Evolutionary conservation across 2,113 vertebrate genomes (phyloP), one percentile per base, ranked within the genome.

Genomic region (Mellivora capensis): DNA sequence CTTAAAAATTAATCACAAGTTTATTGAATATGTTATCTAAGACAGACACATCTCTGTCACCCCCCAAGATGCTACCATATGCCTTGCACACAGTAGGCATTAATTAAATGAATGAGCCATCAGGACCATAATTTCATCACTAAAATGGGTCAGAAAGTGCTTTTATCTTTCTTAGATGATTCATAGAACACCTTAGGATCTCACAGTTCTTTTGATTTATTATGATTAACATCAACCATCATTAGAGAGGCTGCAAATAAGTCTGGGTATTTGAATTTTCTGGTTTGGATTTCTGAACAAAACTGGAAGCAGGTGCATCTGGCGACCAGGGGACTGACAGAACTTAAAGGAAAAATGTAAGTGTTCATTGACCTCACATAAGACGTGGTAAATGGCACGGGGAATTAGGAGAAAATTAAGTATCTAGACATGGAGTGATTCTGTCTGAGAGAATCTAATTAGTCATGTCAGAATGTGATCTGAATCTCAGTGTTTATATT

Each of bases 351-450:
- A 93, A 96, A 97, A 88, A 72, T 67, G 18, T 8, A 49, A 90
- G 52, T 79, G 37, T 87, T 89, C 72, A 44, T 14, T 87, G 64
- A 57, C 61, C 59, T 92, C 69, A 39, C 34, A 62, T 91, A 49
- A 86, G 95, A 52, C 6, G 77, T 0, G 6, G 62, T 83, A 95
- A 97, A 84, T 1, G 69, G 57, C 57, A 42, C 3, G 11, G 82
- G 91, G 93, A 76, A 88, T 96, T 79, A 93, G 87, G 57, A 69
- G 74, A 97, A 91, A 91, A 95, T 96, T 88, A 94, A 96, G 88
- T 86, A 69, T 71, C 52, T 74, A 94, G 34, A 91, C 0, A 18
- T 95, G 54, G 62, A 83, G 67, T 82, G 74, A 89, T 76, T 95
- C 94, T 69, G 69, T 82, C 52, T 61, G 47, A 94, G 27, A 57